These are phyloP conservation scores for Tetramorium alpestre DNA, from an alignment of 1,140 invertebrate species.

Conservation along the genomic window DNA sequence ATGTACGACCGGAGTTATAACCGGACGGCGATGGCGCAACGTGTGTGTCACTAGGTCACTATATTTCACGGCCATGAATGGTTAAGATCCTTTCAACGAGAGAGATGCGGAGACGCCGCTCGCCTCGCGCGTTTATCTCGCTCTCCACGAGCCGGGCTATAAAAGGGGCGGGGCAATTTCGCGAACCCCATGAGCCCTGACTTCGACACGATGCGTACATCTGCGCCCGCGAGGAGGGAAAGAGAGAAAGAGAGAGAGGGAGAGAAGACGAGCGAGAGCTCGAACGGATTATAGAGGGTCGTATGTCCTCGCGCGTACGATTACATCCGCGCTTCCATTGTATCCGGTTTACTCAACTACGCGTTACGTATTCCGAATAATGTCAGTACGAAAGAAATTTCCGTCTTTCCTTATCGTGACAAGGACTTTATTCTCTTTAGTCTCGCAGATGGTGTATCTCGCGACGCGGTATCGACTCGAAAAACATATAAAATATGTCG, in stretches of 20 bases:
- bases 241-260: neutral
- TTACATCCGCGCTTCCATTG: neutral
- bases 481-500: neutral
- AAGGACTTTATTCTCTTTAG: neutral
- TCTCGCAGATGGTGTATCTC: constrained; percentile 14
- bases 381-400: neutral
- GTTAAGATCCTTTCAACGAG: constrained; percentile 63
- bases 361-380: neutral
- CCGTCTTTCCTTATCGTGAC: neutral
- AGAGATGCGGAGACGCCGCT: constrained; percentile 24
- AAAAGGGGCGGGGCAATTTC: constrained; percentile 64
- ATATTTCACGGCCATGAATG: constrained; percentile 71
- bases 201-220: constrained; percentile 60
- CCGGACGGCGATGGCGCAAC: constrained; percentile 35
- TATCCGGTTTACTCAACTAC: constrained; percentile 22
- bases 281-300: constrained; percentile 45
- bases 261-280: neutral
- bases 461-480: constrained; percentile 3
- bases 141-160: constrained; percentile 9
- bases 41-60: constrained; percentile 63
- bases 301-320: neutral
- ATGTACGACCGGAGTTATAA: constrained; percentile 9
- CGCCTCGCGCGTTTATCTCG: constrained; percentile 41
- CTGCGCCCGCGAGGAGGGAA: constrained; percentile 39
- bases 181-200: constrained; percentile 53